A percentile compares a stretch with the other conserved stretches of the same genome.
Evolutionary conservation across 2,888 invertebrate species (phyloP).

Genomic region (Prionchulus punctatus): DNA sequence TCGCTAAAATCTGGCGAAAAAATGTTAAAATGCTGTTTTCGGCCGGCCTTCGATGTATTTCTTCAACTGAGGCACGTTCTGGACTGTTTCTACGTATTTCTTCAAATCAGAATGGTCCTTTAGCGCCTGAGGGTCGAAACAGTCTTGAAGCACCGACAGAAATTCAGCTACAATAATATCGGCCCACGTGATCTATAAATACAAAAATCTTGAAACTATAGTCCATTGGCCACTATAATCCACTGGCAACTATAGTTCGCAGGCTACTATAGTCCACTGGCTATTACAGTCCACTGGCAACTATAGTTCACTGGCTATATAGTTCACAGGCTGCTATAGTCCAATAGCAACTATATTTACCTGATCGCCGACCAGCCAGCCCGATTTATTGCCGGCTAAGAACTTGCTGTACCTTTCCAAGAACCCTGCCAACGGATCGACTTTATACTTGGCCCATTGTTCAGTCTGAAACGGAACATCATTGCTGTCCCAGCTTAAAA

Average conservation of each 20-base stretch:
- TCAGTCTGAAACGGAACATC: neutral
- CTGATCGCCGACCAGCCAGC: too few species aligned
- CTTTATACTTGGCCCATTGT: neutral
- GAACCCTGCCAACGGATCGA: neutral
- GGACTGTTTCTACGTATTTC: neutral
- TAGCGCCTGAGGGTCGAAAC: constrained; percentile 38
- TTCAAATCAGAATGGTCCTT: neutral
- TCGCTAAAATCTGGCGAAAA: too few species aligned
- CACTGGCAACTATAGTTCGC: too few species aligned
- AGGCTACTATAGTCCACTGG: neutral
- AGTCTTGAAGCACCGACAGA: constrained; percentile 19
- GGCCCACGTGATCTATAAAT: constrained; percentile 19
- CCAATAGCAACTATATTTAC: too few species aligned
- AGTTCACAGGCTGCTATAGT: too few species aligned
- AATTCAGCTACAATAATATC: constrained; percentile 21
- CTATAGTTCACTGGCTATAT: too few species aligned
- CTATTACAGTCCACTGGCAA: too few species aligned
- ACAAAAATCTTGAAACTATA: neutral
- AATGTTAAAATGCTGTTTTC: neutral
- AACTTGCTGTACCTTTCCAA: neutral
- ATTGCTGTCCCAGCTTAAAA: too few species aligned
- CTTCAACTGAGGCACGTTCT: neutral
- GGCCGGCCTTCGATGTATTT: neutral
- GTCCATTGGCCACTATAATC: too few species aligned
- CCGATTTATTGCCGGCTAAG: too few species aligned